Evolutionary conservation across 2,113 vertebrate genomes (phyloP).

Genomic region (Pogonocichla stellata): DNA sequence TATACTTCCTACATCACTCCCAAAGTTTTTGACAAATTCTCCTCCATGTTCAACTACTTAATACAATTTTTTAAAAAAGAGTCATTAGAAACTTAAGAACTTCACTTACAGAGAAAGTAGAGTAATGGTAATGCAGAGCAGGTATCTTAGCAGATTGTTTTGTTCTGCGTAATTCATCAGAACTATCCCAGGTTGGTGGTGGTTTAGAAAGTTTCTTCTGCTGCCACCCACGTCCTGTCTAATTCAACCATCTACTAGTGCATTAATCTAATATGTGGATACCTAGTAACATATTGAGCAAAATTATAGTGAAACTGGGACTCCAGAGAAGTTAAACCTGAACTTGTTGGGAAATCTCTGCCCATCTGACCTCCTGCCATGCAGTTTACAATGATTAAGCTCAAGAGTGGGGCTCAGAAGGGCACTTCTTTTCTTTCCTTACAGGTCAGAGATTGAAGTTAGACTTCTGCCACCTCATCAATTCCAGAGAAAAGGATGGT

Average conservation of each 20-base stretch:
- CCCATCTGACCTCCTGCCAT: background rate
- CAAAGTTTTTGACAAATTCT: background rate
- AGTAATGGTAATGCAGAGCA: background rate
- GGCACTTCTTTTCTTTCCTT: background rate
- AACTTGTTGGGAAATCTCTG: background rate
- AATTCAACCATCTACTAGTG: background rate
- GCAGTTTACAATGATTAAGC: background rate
- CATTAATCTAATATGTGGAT: background rate
- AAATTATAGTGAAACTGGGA: background rate
- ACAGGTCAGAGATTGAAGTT: background rate
- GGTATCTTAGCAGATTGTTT: background rate
- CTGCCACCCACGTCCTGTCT: background rate
- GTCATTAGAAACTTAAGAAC: background rate
- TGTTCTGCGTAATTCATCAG: background rate
- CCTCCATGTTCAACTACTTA: background rate
- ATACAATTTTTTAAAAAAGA: background rate
- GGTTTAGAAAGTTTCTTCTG: background rate
- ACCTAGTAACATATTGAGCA: background rate
- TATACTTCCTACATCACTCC: background rate
- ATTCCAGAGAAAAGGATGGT: background rate
- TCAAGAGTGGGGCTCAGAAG: background rate
- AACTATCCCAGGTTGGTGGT: background rate
- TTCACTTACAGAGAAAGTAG: background rate
- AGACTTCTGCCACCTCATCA: fast-evolving
- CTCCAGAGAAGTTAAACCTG: background rate